A percentile compares a stretch with the other conserved stretches of the same genome.
These are phyloP conservation scores for Potamarius usumacintae DNA, from an alignment of 2,113 vertebrate genomes.

Conservation along the genomic window DNA sequence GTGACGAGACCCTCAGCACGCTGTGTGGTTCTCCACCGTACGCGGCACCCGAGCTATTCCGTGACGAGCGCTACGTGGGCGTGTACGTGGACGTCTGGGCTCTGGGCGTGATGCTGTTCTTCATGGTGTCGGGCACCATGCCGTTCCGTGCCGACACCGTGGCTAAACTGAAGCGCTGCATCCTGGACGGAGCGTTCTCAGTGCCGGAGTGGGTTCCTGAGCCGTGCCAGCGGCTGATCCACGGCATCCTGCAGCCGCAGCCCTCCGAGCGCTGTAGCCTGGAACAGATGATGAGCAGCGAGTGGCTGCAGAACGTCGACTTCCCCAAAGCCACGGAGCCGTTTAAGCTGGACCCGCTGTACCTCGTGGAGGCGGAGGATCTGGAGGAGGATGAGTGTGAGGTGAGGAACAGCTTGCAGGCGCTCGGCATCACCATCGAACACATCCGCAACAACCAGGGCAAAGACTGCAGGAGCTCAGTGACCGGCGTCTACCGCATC, in stretches of 20 bases:
- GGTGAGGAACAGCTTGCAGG: constrained; percentile 79
- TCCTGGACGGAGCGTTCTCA: constrained; percentile 84
- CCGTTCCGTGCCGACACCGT: constrained; percentile 94
- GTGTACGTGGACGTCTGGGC: constrained; percentile 92
- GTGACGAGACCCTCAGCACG: constrained; percentile 88
- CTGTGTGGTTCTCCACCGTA: constrained; percentile 97
- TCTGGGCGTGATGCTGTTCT: constrained; percentile 90
- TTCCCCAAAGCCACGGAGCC: constrained; percentile 84
- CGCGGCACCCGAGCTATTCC: constrained; percentile 90
- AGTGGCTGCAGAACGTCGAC: constrained; percentile 86
- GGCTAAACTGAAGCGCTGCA: constrained; percentile 90
- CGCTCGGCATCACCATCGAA: constrained; percentile 84
- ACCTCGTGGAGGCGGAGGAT: constrained; percentile 77
- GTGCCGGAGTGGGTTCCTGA: constrained; percentile 81
- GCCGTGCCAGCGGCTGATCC: constrained; percentile 84
- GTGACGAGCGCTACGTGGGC: constrained; percentile 88
- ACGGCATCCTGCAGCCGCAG: constrained; percentile 82
- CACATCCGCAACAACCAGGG: constrained; percentile 89
- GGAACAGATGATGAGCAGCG: constrained; percentile 85
- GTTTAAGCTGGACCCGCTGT: constrained; percentile 85
- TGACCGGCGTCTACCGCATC: constrained; percentile 91
- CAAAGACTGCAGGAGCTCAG: constrained; percentile 83
- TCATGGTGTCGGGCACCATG: constrained; percentile 89
- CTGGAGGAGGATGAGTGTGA: constrained; percentile 84
- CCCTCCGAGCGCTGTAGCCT: constrained; percentile 81